A percentile compares a stretch with the other conserved stretches of the same genome.
Conservation (phyloP, 2,888 invertebrate species). For the Gasteruption jaculator region DNA sequence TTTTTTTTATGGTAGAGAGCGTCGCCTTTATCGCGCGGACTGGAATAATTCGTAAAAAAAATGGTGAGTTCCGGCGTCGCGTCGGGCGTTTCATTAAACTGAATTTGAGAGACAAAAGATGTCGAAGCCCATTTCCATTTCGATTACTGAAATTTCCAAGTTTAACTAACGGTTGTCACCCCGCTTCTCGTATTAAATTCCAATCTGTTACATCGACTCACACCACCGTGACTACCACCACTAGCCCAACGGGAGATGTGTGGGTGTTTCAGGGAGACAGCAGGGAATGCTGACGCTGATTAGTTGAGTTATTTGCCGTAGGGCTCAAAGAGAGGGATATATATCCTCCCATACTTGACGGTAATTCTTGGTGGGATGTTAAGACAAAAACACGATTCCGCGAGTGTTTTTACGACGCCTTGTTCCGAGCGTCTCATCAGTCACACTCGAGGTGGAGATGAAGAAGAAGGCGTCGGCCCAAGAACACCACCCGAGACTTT, state of each 20-base stretch:
- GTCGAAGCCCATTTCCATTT: too few species aligned
- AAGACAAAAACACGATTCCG: slow-evolving; percentile 38
- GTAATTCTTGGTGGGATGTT: slow-evolving; percentile 26
- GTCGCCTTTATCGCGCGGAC: too few species aligned
- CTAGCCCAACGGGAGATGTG: too few species aligned
- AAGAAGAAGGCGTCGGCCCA: slow-evolving; percentile 21
- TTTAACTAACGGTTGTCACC: too few species aligned
- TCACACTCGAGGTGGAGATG: slow-evolving; percentile 32
- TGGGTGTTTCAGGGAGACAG: slow-evolving; percentile 13
- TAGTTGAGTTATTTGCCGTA: slow-evolving; percentile 39
- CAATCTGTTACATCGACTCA: slow-evolving; percentile 48
- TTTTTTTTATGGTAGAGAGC: too few species aligned
- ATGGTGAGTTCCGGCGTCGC: too few species aligned
- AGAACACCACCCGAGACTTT: slow-evolving; percentile 10
- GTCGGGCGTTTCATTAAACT: too few species aligned
- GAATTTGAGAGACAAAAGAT: too few species aligned
- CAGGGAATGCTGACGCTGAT: slow-evolving; percentile 30
- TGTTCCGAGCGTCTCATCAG: slow-evolving; percentile 48
- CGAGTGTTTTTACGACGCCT: slow-evolving; percentile 41
- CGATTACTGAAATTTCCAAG: too few species aligned
- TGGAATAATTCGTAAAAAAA: too few species aligned
- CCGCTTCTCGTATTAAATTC: slow-evolving; percentile 47
- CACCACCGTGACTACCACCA: too few species aligned
- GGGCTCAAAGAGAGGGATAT: too few species aligned
- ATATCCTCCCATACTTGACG: slow-evolving; percentile 30